A percentile compares a stretch with the other conserved stretches of the same genome.
Evolutionary conservation across 2,113 vertebrate species (phyloP).

Genomic region (Thunnus maccoyii): DNA sequence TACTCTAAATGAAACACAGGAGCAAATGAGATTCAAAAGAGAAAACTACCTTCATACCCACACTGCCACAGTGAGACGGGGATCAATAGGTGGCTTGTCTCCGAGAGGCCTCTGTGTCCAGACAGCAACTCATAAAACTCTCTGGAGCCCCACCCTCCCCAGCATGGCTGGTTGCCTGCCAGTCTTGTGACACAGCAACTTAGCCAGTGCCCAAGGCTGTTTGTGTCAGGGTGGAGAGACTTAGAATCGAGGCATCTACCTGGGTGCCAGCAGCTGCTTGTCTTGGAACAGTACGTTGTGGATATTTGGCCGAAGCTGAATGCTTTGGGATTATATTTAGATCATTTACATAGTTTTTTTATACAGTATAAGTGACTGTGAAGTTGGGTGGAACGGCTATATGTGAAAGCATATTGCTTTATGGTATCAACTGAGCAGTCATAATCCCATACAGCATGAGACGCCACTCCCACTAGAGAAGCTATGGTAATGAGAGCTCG

Average conservation of each 20-base stretch:
- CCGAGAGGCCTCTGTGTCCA: conserved; percentile 63
- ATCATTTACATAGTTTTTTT: conserved; percentile 5
- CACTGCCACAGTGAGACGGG: conserved; percentile 36
- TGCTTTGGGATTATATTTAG: neutral
- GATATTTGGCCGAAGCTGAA: neutral
- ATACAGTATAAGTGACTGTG: neutral
- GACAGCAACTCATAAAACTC: conserved; percentile 73
- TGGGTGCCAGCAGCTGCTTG: conserved; percentile 38
- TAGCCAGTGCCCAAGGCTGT: conserved; percentile 57
- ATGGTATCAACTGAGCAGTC: conserved; percentile 3
- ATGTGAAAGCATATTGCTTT: neutral
- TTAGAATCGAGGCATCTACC: conserved; percentile 49
- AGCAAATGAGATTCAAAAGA: conserved; percentile 32
- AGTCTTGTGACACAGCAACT: conserved; percentile 73
- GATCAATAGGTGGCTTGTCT: conserved; percentile 74
- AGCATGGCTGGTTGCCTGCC: conserved; percentile 65
- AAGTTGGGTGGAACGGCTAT: neutral
- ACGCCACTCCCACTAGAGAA: conserved; percentile 32
- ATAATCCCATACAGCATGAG: conserved; percentile 17
- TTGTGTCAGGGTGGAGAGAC: conserved; percentile 62
- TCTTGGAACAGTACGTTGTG: neutral
- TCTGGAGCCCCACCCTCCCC: conserved; percentile 51
- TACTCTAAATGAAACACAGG: conserved; percentile 1
- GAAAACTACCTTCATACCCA: conserved; percentile 18
- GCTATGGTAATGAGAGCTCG: conserved; percentile 48